phyloP scores from a whole-genome alignment of 1,140 invertebrate species.

The Pentalonia nigronervosa region DNA sequence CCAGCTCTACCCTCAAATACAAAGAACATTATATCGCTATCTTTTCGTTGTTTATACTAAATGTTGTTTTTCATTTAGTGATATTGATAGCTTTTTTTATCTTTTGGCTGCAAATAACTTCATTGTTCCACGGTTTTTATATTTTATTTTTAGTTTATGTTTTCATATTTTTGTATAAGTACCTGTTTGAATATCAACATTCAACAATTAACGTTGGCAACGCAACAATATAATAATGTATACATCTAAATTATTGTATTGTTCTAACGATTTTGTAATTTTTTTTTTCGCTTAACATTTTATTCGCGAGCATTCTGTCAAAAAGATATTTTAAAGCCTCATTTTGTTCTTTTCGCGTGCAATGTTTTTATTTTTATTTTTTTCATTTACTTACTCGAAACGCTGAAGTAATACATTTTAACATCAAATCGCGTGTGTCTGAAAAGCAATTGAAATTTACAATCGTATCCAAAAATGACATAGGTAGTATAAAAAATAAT shows the following conservation, averaged over 20 bases:
- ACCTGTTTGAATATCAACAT: background rate
- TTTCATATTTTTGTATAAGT: background rate
- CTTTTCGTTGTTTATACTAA: background rate
- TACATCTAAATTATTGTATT: background rate
- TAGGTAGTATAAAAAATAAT: background rate
- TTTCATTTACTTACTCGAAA: background rate
- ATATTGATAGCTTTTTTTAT: background rate
- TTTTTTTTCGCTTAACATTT: background rate
- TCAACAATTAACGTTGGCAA: constrained; percentile 6
- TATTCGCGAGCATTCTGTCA: background rate
- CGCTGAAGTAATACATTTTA: background rate
- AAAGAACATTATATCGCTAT: background rate
- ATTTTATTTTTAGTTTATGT: background rate
- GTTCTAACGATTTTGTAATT: background rate
- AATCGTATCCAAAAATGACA: background rate
- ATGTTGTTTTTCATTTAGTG: background rate
- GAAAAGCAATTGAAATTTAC: background rate
- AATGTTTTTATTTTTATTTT: background rate
- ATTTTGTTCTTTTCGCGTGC: background rate
- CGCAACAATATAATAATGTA: background rate
- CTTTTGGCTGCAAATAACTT: background rate
- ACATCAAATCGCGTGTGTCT: background rate
- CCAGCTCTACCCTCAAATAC: background rate
- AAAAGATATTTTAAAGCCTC: background rate
- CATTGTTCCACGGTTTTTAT: background rate